Evolutionary conservation across 2,888 invertebrate species (phyloP).

Genomic region (Fragum whitleyi): DNA sequence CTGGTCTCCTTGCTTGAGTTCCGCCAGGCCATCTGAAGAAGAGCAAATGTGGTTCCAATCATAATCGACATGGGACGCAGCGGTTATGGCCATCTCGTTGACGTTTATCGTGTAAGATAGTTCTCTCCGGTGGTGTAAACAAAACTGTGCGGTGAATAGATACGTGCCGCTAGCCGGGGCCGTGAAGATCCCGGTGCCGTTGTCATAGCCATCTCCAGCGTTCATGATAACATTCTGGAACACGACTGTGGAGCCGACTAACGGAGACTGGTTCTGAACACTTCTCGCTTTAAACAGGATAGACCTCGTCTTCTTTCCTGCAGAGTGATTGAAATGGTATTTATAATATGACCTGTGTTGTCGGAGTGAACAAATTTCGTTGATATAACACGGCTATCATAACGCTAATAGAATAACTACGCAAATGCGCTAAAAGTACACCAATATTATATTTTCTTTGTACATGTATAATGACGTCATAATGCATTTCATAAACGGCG

Average conservation of each 20-base stretch:
- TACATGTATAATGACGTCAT: too few species aligned
- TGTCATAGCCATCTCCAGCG: background rate
- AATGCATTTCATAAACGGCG: too few species aligned
- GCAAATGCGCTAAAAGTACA: too few species aligned
- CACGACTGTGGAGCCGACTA: background rate
- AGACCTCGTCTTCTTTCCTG: background rate
- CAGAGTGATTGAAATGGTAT: too few species aligned
- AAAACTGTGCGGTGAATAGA: slow-evolving; percentile 4
- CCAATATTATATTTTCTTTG: too few species aligned
- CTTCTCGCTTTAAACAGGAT: background rate
- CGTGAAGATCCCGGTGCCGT: background rate
- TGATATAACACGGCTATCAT: too few species aligned
- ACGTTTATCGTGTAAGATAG: background rate
- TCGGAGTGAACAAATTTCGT: too few species aligned
- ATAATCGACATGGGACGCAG: background rate
- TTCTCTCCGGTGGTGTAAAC: background rate
- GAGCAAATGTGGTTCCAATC: background rate
- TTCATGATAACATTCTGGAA: background rate
- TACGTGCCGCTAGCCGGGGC: slow-evolving; percentile 12
- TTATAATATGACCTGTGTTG: too few species aligned
- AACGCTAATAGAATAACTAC: too few species aligned
- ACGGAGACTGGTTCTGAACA: background rate
- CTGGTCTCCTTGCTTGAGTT: background rate
- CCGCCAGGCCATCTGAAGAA: background rate
- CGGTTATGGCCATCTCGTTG: background rate